Evolutionary conservation across 1,140 invertebrate species (phyloP), one percentile per base, ranked within the genome.

Genomic region (Formica exsecta): DNA sequence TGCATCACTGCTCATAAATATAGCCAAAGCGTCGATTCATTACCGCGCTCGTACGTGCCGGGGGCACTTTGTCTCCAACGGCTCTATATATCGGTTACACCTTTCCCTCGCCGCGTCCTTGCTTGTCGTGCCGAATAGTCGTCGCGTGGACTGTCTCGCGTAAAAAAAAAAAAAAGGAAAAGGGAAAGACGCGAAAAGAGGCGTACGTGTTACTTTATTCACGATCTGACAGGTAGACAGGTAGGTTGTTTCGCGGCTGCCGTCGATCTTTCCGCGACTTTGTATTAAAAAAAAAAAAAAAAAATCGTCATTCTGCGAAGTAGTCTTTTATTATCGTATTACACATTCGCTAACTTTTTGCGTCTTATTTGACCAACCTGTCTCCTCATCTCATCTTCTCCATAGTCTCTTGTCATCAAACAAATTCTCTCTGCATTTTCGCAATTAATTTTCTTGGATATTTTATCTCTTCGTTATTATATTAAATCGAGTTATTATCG

Each of bases 21-120:
- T 54, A 59, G 51, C 61, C 71, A 76, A 77, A 66, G 62, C 73
- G 84, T 81, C 79, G 64, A 89, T 90, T 85, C 75, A 87, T 90
- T 88, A 83, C 32, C 73, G 65, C 22, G 54, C 51, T 70, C 22
- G 16, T 73, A 77, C 59, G 16, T 59, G 25, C 48, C 61, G 61
- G 36, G 32, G 61, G 73, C 66, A 80, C n/a, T 87, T 59, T 48
- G 62, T 54, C 61, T 66, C 74, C 64, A 9, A n/a, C 68, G 36
- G 66, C 36, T 81, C 38, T 59, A 19, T 74, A 77, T 74, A 77
- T 59, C 41, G 81, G 25, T 25, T 64, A 41, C 73, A 73, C 66
- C 79, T 73, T 73, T 83, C 54, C 22, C 81, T 77, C 54, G 16
- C 57, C 25, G 16, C 65, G 22, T 22, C 22, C 66, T 86, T 22